A percentile compares a stretch with the other conserved stretches of the same genome.
Evolutionary conservation across 2,113 vertebrate species (phyloP).

Genomic region (Motacilla tschutschensis): DNA sequence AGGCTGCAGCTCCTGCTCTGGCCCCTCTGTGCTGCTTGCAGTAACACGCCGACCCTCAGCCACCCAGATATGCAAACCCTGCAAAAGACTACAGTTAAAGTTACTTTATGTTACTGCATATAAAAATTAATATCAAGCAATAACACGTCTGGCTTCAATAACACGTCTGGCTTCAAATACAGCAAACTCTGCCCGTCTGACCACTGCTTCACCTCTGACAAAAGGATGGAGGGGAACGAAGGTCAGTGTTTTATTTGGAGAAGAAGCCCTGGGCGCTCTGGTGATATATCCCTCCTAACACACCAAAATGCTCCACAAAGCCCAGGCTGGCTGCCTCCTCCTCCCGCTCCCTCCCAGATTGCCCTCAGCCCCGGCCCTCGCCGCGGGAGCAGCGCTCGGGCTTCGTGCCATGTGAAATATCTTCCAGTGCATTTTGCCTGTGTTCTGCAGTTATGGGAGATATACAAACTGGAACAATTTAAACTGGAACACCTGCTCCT

Average conservation of each 20-base stretch:
- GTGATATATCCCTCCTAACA: neutral
- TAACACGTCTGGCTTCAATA: neutral
- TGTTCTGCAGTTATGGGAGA: conserved; percentile 36
- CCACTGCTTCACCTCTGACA: neutral
- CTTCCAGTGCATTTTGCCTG: neutral
- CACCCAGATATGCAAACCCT: neutral
- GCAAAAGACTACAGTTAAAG: neutral
- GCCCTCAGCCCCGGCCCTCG: neutral
- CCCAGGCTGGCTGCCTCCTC: neutral
- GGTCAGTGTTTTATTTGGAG: neutral
- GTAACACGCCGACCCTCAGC: fast-evolving
- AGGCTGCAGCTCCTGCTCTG: neutral
- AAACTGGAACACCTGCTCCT: conserved; percentile 60
- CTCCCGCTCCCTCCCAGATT: neutral
- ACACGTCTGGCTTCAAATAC: neutral
- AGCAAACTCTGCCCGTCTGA: neutral
- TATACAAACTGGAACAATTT: conserved; percentile 46
- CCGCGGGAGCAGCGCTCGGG: neutral
- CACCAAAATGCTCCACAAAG: neutral
- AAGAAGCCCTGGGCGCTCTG: neutral
- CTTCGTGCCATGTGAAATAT: conserved; percentile 7
- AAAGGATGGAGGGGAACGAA: neutral
- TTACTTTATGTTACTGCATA: neutral
- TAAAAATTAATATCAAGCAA: neutral
- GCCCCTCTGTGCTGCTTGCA: fast-evolving